Conservation (phyloP, 2,113 vertebrate species). For the Tympanuchus pallidicinctus region DNA sequence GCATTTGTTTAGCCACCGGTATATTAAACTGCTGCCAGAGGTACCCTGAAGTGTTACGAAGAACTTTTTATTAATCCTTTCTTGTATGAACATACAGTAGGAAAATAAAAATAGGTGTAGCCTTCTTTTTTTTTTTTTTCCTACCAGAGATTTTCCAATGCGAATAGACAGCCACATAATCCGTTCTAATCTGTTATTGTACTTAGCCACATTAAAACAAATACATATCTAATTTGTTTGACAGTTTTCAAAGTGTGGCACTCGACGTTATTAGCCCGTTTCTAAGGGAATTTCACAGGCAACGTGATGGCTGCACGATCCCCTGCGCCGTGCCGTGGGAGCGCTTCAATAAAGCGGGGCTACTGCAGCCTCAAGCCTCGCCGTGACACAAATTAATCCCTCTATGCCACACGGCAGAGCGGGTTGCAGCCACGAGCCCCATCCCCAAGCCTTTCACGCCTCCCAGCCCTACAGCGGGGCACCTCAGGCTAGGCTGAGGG, state of each 20-base stretch:
- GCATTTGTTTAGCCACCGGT: neutral
- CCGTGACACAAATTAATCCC: neutral
- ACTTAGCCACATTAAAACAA: slow-evolving; percentile 24
- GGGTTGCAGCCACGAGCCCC: neutral
- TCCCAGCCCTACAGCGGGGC: neutral
- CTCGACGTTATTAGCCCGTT: neutral
- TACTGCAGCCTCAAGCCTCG: neutral
- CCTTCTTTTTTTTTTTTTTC: neutral
- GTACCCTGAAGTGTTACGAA: neutral
- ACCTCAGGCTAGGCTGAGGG: neutral
- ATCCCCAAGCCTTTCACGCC: neutral
- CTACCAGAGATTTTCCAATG: neutral
- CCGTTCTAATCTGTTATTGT: neutral
- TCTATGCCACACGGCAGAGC: neutral
- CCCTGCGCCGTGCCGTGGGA: neutral
- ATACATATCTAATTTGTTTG: neutral
- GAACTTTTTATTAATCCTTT: neutral
- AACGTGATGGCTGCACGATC: neutral
- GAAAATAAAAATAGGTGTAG: slow-evolving; percentile 39
- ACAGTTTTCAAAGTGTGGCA: neutral
- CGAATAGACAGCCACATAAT: slow-evolving; percentile 42
- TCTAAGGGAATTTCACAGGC: neutral
- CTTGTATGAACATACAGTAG: neutral
- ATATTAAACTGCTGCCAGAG: neutral
- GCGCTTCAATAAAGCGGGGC: neutral